phyloP scores from a whole-genome alignment of 2,888 invertebrate genomes.

The Bombylius major region DNA sequence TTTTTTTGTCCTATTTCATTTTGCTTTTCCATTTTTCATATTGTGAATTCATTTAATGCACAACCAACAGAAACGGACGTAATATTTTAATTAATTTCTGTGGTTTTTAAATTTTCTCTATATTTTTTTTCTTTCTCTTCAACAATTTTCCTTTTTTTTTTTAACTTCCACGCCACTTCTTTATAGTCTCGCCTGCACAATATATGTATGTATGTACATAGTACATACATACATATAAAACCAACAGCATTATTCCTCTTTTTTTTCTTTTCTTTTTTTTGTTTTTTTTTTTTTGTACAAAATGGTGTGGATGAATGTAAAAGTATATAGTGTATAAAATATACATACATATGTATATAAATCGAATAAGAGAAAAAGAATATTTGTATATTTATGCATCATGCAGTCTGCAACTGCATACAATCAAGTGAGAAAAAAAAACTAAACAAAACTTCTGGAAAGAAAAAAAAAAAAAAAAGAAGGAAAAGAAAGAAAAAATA shows the following conservation, averaged over 20 bases:
- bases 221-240: no score
- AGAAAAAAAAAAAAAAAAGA: no score
- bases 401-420: no score
- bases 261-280: no score
- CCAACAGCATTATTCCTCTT: no score
- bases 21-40: background rate
- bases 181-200: no score
- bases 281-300: no score
- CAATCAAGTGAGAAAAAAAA: background rate
- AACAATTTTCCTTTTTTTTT: background rate
- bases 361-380: background rate
- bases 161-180: background rate
- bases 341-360: background rate
- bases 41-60: background rate
- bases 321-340: background rate
- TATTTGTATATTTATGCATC: no score
- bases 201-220: no score
- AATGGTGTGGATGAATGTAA: no score
- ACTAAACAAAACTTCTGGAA: background rate
- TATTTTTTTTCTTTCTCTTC: background rate
- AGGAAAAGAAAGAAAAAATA: no score
- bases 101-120: background rate
- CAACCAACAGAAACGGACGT: background rate
- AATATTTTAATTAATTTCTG: background rate
- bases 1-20: background rate